Base-by-base conservation (phyloP, 2,888 invertebrate species). In the Rhamphomyia laevipes region DNA sequence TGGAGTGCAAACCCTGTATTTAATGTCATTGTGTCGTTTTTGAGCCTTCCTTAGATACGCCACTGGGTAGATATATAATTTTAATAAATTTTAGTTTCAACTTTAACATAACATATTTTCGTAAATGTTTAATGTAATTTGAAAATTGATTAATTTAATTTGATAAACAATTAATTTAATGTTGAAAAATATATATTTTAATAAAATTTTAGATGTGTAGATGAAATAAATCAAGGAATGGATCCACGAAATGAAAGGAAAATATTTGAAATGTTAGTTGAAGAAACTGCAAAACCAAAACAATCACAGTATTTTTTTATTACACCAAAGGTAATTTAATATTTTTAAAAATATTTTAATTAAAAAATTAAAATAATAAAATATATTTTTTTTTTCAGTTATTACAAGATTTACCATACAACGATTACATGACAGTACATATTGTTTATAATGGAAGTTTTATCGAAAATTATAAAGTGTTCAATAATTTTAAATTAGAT, bases 281-380 rank as follows among this genome's bases (percentile, higher is more conserved):
- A 81, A 47, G 81, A 84, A 44, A 88, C 90, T 0, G 82, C 82
- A 4, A 74, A 75, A 49, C 68, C 71, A 4, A 76, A 76, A 44
- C 80, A 84, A 0, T 77, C 86, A 0, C 95, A 95, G 63, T 95
- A 93, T 68, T 92, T 95, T 66, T 74, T 95, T 38, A 76, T 95
- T 0, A 92, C 94, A 3, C 95, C 95, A n/a, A 95, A 95, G 75
- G 89, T 93, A 69, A 63, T 7, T 15, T n/a, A 43, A 45, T n/a
- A 35, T 40, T 44, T 44, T 50, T 40, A 21, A 38, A 46, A 17
- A n/a, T 40, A 31, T 30, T 23, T 51, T 41, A 46, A 38, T 41
- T 35, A 37, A 44, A 30, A 18, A 51, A 45, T 45, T 15, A 17
- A 45, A 33, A 18, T 11, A 16, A n/a, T n/a, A 11, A 35, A 43